Conservation (phyloP, 2,797 vertebrate species). For the Trematomus bernacchii region DNA sequence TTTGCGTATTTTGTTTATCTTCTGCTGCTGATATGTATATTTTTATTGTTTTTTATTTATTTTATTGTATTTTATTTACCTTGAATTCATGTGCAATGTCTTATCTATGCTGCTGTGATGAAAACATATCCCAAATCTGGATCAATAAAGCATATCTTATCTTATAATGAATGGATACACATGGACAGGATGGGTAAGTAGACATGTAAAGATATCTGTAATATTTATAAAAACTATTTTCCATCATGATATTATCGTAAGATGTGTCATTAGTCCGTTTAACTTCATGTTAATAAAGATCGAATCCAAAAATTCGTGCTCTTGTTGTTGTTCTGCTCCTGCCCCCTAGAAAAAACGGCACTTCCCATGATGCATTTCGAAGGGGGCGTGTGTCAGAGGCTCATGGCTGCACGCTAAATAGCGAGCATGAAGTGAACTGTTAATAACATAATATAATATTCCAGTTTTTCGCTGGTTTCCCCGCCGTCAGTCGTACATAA, state of each 20-base stretch:
- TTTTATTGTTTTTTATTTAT: too few species aligned
- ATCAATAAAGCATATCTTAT: too few species aligned
- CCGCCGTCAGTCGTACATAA: constrained; percentile 20
- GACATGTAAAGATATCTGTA: too few species aligned
- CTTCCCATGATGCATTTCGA: constrained; percentile 64
- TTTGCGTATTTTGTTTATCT: too few species aligned
- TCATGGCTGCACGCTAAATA: constrained; percentile 40
- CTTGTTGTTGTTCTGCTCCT: background rate
- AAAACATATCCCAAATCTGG: too few species aligned
- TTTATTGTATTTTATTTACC: too few species aligned
- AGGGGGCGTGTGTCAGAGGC: constrained; percentile 59
- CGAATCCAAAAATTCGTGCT: background rate
- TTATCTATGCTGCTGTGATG: too few species aligned
- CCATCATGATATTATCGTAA: background rate
- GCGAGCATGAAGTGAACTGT: constrained; percentile 44
- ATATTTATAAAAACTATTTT: background rate
- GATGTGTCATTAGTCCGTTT: background rate
- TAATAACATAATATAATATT: constrained; percentile 30
- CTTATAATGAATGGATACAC: too few species aligned
- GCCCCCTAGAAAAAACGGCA: constrained; percentile 27
- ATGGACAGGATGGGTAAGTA: too few species aligned
- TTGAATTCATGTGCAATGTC: too few species aligned
- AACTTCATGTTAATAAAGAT: background rate
- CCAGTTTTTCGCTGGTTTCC: fast-evolving
- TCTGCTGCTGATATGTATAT: too few species aligned